Conservation (phyloP, 1,140 invertebrate species). For the Venustaconcha ellipsiformis region DNA sequence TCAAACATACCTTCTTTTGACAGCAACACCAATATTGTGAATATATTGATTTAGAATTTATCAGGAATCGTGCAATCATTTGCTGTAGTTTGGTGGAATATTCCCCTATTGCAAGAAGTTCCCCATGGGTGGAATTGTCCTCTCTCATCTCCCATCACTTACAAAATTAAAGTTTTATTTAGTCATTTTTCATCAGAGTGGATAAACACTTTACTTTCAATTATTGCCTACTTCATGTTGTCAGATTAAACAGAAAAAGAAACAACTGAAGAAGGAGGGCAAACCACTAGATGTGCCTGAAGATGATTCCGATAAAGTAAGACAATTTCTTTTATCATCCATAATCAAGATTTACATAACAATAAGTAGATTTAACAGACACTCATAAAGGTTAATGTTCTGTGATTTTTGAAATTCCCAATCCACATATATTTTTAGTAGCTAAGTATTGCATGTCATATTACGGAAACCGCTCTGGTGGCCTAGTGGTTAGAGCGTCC, state of each 20-base stretch:
- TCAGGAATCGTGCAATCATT: too few relatives aligned
- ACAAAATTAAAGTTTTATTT: neutral
- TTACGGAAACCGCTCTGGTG: neutral
- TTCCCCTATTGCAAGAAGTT: neutral
- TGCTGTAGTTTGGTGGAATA: neutral
- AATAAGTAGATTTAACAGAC: neutral
- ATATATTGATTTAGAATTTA: too few relatives aligned
- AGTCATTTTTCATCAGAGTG: neutral
- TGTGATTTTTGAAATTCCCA: too few relatives aligned
- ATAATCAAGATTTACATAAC: neutral
- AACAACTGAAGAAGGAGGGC: slow-evolving; percentile 95
- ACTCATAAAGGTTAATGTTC: too few relatives aligned
- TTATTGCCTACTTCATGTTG: slow-evolving; percentile 41
- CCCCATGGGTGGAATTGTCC: too few relatives aligned
- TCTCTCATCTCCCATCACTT: neutral
- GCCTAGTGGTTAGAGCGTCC: too few relatives aligned
- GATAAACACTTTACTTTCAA: neutral
- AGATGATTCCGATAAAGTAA: slow-evolving; percentile 85
- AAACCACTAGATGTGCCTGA: slow-evolving; percentile 87
- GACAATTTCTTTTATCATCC: neutral
- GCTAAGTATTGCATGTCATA: too few relatives aligned
- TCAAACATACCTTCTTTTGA: too few relatives aligned
- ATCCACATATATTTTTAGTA: too few relatives aligned
- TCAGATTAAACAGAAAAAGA: slow-evolving; percentile 93
- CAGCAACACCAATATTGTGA: too few relatives aligned